These are phyloP conservation scores for Calidris pygmaea DNA, from an alignment of 2,113 vertebrate genomes.

Conservation along the genomic window DNA sequence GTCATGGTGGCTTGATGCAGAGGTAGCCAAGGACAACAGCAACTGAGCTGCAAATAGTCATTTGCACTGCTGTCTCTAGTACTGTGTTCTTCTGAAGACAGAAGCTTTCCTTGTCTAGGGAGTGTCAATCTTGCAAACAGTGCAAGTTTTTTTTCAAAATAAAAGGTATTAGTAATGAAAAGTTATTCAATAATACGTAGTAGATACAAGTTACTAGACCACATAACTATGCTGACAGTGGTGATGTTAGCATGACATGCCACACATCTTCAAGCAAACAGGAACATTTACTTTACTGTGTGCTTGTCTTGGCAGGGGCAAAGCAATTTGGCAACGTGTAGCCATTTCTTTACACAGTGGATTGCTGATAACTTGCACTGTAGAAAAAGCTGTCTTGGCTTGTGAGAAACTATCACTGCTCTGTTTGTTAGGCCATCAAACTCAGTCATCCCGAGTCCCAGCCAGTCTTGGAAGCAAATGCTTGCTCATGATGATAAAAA, in stretches of 20 bases:
- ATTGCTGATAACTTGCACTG: not conserved
- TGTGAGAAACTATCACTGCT: not conserved
- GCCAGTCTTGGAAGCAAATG: not conserved
- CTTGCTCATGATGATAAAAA: not conserved
- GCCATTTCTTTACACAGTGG: not conserved
- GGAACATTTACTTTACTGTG: not conserved
- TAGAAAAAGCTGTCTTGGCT: not conserved
- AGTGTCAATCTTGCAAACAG: not conserved
- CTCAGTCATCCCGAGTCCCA: not conserved
- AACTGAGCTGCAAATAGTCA: accelerated
- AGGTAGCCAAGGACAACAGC: not conserved
- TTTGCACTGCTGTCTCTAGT: not conserved
- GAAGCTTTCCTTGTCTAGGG: not conserved
- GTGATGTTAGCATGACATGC: not conserved
- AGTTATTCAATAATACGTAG: not conserved
- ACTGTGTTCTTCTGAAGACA: not conserved
- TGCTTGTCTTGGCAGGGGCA: not conserved
- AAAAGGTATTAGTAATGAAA: not conserved
- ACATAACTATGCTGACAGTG: not conserved
- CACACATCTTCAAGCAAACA: not conserved
- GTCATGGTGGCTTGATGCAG: not conserved
- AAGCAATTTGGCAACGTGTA: not conserved
- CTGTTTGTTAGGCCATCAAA: not conserved
- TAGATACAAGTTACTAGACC: not conserved
- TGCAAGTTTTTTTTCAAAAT: not conserved